Conservation (phyloP, 1,140 invertebrate species). For the Aphidius gifuensis region DNA sequence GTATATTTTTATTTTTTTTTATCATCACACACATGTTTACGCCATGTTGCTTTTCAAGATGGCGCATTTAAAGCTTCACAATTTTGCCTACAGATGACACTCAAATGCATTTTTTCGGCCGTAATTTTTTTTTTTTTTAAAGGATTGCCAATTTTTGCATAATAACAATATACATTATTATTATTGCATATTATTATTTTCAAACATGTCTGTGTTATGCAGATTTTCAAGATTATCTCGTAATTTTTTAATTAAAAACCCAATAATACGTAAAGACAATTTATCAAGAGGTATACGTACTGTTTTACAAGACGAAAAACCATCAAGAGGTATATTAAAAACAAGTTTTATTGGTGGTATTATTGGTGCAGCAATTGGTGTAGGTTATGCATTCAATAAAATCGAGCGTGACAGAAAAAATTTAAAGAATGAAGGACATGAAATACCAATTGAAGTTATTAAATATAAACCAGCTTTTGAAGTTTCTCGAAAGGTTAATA, state of each 20-base stretch:
- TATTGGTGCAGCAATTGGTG: constrained; percentile 55
- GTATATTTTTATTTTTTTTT: too few relatives aligned
- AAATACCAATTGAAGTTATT: constrained; percentile 51
- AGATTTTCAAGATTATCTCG: constrained; percentile 32
- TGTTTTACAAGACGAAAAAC: constrained; percentile 34
- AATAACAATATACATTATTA: too few relatives aligned
- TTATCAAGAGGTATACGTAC: constrained; percentile 29
- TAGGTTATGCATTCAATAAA: constrained; percentile 54
- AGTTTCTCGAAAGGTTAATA: constrained; percentile 49
- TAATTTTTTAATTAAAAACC: constrained; percentile 26
- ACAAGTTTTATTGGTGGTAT: constrained; percentile 54
- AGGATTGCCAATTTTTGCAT: too few relatives aligned
- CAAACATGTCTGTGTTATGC: constrained; percentile 38
- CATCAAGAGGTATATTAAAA: constrained; percentile 46
- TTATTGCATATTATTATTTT: constrained; percentile 7
- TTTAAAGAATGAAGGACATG: constrained; percentile 48
- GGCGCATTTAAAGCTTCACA: too few relatives aligned
- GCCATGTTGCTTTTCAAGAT: too few relatives aligned
- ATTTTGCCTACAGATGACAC: too few relatives aligned
- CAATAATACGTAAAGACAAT: constrained; percentile 17
- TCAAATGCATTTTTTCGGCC: too few relatives aligned
- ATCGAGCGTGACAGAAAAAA: constrained; percentile 48
- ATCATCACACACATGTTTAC: too few relatives aligned
- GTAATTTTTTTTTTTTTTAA: too few relatives aligned
- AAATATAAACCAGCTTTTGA: constrained; percentile 54